Evolutionary conservation across 2,888 invertebrate species (phyloP).

Genomic region (Polietes domitor): DNA sequence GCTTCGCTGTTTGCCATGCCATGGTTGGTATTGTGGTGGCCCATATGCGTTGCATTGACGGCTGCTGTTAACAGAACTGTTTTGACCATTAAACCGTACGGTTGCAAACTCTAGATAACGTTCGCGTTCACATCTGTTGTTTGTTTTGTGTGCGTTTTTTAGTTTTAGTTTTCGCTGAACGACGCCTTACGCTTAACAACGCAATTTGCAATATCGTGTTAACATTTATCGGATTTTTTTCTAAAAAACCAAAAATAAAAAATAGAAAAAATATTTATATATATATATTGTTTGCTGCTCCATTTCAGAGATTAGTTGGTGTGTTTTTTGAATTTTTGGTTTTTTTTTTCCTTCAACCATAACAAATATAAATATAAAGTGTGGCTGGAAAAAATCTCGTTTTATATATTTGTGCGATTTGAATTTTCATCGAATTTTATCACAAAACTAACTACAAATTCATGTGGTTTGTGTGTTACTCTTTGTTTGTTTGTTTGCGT

Average conservation of each 20-base stretch:
- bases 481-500: too few species aligned
- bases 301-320: constrained; percentile 1
- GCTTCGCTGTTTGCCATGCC: not conserved
- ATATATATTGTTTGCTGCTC: not conserved
- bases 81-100: constrained; percentile 71
- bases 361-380: not conserved
- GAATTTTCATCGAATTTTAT: not conserved
- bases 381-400: constrained; percentile 56
- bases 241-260: not conserved
- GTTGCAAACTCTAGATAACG: constrained; percentile 67
- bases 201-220: constrained; percentile 22
- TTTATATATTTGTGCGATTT: constrained; percentile 58
- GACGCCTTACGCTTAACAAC: too few species aligned
- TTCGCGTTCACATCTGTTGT: constrained; percentile 39
- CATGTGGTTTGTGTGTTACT: constrained; percentile 26
- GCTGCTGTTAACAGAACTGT: constrained; percentile 71
- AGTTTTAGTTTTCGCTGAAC: too few species aligned
- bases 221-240: constrained; percentile 37
- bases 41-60: constrained; percentile 62
- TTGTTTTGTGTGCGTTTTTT: not conserved
- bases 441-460: not conserved
- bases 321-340: not conserved
- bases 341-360: not conserved
- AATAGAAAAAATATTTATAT: not conserved
- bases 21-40: constrained; percentile 51